Conservation (phyloP, 53 echinoderm and acorn worm genomes). For the Arbacia lixula region DNA sequence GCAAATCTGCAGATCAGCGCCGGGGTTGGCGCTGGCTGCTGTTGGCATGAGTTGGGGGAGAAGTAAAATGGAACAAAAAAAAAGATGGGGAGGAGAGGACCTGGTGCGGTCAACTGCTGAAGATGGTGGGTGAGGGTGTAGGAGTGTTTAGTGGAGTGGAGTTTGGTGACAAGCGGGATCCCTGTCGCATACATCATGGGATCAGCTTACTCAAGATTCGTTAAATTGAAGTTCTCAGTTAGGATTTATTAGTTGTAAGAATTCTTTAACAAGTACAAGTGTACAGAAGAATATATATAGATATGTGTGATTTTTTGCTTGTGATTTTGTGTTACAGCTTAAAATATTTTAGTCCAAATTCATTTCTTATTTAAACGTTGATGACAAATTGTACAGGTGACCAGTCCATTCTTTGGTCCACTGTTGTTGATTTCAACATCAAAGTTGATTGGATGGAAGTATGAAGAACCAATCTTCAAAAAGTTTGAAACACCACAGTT, state of each 20-base stretch:
- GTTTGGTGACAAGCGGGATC: conserved; percentile 30
- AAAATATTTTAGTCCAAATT: not conserved
- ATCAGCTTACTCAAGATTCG: conserved; percentile 1
- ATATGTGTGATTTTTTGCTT: conserved; percentile 10
- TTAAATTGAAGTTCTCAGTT: not conserved
- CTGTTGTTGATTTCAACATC: no score
- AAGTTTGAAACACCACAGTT: no score
- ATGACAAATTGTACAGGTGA: no score
- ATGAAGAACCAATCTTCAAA: no score
- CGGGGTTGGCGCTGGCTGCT: not conserved
- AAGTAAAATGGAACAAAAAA: conserved; percentile 14
- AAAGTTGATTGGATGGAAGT: no score
- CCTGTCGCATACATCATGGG: conserved; percentile 22
- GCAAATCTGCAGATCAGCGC: conserved; percentile 27
- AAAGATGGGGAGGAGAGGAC: not conserved
- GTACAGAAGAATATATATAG: not conserved
- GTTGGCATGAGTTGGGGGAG: conserved; percentile 33
- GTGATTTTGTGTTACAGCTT: conserved; percentile 18
- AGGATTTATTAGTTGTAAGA: not conserved
- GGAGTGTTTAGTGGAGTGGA: conserved; percentile 60
- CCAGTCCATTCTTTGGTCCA: no score
- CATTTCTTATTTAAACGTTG: not conserved
- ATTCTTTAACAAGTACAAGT: not conserved
- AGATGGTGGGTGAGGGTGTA: conserved; percentile 46
- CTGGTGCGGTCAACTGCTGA: conserved; percentile 47